Evolutionary conservation across 2,113 vertebrate species (phyloP), one percentile per base, ranked within the genome.

Genomic region (Engystomops pustulosus): DNA sequence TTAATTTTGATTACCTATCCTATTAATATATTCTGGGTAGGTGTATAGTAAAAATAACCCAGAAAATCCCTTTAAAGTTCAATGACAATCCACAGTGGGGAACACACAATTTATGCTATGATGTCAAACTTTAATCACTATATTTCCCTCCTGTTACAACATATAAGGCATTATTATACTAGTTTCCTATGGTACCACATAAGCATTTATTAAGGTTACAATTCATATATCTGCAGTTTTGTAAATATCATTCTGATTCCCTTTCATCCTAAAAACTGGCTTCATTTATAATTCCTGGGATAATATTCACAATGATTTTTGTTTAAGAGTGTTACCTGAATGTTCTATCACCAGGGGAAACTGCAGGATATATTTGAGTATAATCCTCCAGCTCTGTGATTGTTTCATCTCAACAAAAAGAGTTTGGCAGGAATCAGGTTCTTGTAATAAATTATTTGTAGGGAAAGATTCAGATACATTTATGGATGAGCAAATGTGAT

Each of bases 371-470:
- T 65, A 34, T 18, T 17, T 10, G 3, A 65, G 27, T 32, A 30
- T 17, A 65, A 65, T 65, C 27, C 60, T 65, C 27, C 30, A 6
- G 27, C 60, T 65, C 14, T 65, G 60, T 32, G 14, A 34, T 65
- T 65, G 27, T 65, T 65, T 65, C 60, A 65, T 65, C 27, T 0
- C 60, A 17, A 65, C 14, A 18, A 18, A 62, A 65, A 32, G 23
- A 60, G 60, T 18, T 65, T 65, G 60, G 60, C 60, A 65, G 60
- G 60, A 65, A 65, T 17, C 17, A 6, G 17, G 27, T 32, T 65
- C 60, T 65, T 65, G 60, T 65, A 65, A 65, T 65, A 32, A 65
- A 65, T 65, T 65, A 32, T 65, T 65, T 65, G 60, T 7, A 32
- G 6, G 15, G 27, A 65, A 32, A 65, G 60, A 32, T 6, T 65